phyloP scores from a whole-genome alignment of 2,888 invertebrate genomes.

The Ptychoptera albimana region DNA sequence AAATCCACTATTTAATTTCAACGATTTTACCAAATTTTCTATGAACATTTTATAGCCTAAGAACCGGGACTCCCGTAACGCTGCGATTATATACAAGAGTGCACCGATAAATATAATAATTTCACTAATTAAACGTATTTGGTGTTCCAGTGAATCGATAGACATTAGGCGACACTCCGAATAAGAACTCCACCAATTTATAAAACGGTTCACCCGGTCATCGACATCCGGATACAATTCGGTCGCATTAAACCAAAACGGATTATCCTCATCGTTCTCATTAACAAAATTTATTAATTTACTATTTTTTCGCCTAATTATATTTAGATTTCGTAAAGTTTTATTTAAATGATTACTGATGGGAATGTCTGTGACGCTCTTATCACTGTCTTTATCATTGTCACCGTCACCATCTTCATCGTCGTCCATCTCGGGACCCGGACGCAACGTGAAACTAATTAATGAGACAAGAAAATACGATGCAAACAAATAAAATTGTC shows the following conservation, averaged over 20 bases:
- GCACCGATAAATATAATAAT: constrained; percentile 66
- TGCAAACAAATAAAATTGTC: constrained; percentile 79
- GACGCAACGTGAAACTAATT: constrained; percentile 76
- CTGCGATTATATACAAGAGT: constrained; percentile 66
- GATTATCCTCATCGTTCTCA: constrained; percentile 12
- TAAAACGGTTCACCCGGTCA: constrained; percentile 17
- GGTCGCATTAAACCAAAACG: constrained; percentile 27
- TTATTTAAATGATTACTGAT: background rate
- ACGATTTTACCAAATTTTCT: constrained; percentile 69
- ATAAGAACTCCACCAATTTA: constrained; percentile 27
- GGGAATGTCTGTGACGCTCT: constrained; percentile 4
- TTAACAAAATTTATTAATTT: no score
- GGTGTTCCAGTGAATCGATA: constrained; percentile 16
- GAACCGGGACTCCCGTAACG: constrained; percentile 76
- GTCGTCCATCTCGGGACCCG: constrained; percentile 46
- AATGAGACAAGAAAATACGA: constrained; percentile 81
- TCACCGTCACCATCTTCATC: constrained; percentile 17
- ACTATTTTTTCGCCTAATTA: no score
- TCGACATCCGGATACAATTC: constrained; percentile 25
- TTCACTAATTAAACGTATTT: constrained; percentile 60
- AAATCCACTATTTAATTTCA: constrained; percentile 18
- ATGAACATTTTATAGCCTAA: constrained; percentile 88
- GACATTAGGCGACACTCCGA: constrained; percentile 28
- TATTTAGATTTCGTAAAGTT: no score
- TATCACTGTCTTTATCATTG: constrained; percentile 6